phyloP scores from a whole-genome alignment of 2,888 invertebrate genomes.

The Lutraria lutraria region DNA sequence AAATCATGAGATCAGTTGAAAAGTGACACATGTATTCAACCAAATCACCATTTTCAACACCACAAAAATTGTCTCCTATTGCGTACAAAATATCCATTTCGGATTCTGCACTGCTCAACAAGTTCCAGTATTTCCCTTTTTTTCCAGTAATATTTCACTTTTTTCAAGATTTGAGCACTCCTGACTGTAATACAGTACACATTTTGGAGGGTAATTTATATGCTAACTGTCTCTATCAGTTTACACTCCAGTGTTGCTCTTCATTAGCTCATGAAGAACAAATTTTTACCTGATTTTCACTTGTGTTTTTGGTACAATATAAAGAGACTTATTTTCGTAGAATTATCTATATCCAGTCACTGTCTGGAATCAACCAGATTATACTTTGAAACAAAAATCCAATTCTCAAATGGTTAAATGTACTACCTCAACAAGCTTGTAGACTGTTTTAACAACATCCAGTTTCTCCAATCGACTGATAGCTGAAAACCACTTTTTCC shows the following conservation, averaged over 20 bases:
- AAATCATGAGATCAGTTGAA: conserved; percentile 39
- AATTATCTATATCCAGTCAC: conserved; percentile 20
- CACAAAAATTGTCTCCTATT: not conserved
- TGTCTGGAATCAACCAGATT: conserved; percentile 35
- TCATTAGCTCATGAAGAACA: not conserved
- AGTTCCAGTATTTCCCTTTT: not conserved
- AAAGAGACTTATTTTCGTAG: conserved; percentile 18
- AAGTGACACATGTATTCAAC: conserved; percentile 36
- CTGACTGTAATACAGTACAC: conserved; percentile 1
- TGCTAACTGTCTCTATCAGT: conserved; percentile 15
- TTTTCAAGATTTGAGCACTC: not conserved
- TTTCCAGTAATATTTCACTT: not conserved
- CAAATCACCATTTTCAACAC: conserved; percentile 10
- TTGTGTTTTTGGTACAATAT: conserved; percentile 24
- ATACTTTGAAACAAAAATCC: not conserved
- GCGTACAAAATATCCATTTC: not conserved
- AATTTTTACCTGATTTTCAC: conserved; percentile 24
- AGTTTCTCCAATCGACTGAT: not conserved
- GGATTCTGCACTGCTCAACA: not conserved
- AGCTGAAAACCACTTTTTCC: not conserved
- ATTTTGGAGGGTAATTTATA: not conserved
- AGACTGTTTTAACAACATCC: not conserved
- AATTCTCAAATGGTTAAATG: not conserved
- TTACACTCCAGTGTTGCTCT: not conserved
- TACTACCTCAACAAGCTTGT: not conserved